Conservation (phyloP, 2,797 vertebrate genomes). For the Rhinichthys osculus region DNA sequence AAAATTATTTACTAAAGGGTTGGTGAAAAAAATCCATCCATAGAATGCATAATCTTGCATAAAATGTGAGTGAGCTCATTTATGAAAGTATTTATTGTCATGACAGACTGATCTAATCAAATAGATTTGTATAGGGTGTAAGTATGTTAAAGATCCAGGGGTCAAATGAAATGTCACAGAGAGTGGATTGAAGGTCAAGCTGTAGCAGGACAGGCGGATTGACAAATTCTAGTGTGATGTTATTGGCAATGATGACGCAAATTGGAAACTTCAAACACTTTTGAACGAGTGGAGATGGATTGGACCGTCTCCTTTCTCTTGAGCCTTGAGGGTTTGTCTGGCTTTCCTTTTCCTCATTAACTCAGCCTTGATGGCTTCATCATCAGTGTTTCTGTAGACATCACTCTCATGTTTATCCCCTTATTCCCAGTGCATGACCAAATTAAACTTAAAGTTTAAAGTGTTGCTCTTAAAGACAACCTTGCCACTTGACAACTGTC, state of each 20-base stretch:
- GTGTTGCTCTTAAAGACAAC: background rate
- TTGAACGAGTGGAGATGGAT: background rate
- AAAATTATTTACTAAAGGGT: constrained; percentile 54
- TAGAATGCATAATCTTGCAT: background rate
- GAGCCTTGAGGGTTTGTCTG: constrained; percentile 8
- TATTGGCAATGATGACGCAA: constrained; percentile 20
- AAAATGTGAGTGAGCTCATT: background rate
- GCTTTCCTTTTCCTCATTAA: constrained; percentile 35
- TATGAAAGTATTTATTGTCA: constrained; percentile 3
- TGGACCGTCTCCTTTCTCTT: constrained; percentile 10
- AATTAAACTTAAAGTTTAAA: constrained; percentile 4
- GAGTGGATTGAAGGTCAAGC: constrained; percentile 30
- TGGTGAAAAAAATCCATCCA: background rate
- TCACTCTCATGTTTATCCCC: constrained; percentile 59
- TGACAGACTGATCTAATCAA: background rate
- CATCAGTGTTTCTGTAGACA: constrained; percentile 66
- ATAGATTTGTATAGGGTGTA: background rate
- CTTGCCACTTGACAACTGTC: constrained; percentile 4
- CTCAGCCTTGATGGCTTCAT: constrained; percentile 24
- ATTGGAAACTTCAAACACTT: constrained; percentile 24
- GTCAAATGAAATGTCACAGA: constrained; percentile 15
- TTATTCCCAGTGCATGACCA: constrained; percentile 67
- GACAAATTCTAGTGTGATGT: constrained; percentile 7
- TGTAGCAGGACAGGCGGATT: background rate
- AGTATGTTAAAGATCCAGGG: constrained; percentile 8